Evolutionary conservation across 2,888 invertebrate genomes (phyloP), one percentile per base, ranked within the genome.

Genomic region (Prosopocoilus inquinatus): DNA sequence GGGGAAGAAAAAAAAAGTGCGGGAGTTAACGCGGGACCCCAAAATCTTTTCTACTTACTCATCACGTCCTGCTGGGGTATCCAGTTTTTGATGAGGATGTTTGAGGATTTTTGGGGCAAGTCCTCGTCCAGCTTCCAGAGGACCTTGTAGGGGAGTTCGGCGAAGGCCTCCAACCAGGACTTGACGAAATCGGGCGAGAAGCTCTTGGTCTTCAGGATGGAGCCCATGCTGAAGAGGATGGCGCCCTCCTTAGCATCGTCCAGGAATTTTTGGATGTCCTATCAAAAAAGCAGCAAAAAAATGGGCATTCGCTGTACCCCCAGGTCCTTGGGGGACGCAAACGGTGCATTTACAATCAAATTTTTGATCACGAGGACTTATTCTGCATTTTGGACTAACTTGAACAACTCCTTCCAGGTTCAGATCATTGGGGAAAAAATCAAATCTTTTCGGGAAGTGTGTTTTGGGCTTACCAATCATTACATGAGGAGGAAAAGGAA

Each of bases 111-210:
- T 32, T 64, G 66, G 2, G 65, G 62, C 32, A 74, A 44, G 16
- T 63, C 39, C 12, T 74, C 74, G 11, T 79, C 79, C 65, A 71
- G 77, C 67, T 79, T 80, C 78, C 78, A 79, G 2, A 80, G 55
- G 12, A 80, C 68, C 48, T 72, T 73, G 57, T 78, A 77, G 1
- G 77, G 75, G n/a, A 79, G 55, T 58, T 72, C 65, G 1, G 72
- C 54, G 51, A 80, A 76, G 3, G 73, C 71, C 13, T 68, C 64
- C 3, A 76, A 28, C 15, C 79, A 64, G 4, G 64, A 65, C 12
- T 72, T 58, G 4, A 69, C 47, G n/a, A 67, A 69, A 7, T 72
- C 59, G 28, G 64, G 54, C 8, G 73, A 65, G 45, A 80, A 56
- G 12, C 67, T 56, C 7, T 66, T 60, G 36, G 73, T 72, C 60